Evolutionary conservation across 2,113 vertebrate genomes (phyloP), one percentile per base, ranked within the genome.

Genomic region (Ciconia maguari): DNA sequence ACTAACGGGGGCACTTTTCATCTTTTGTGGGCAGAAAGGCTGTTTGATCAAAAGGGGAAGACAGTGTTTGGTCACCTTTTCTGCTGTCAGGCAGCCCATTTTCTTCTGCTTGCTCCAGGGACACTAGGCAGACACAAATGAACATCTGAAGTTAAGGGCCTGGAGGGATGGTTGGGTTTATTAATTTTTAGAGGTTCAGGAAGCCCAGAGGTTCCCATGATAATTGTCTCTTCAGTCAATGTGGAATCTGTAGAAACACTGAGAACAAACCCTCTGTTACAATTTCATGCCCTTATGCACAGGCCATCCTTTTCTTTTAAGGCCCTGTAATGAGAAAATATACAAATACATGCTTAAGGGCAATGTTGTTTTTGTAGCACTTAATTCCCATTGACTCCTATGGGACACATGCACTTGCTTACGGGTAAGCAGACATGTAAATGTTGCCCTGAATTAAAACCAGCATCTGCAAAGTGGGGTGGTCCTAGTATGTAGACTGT

Each of bases 291-390:
- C 57, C 49, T 22, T 14, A 0, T 61, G 70, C 81, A 42, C 84
- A 90, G 27, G 5, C 34, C 29, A 8, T 77, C 18, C 58, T 58
- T 51, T 55, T 9, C 51, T 64, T 49, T 51, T 5, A 30, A 42
- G 81, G 44, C 44, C 29, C 70, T 13, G 14, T 55, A 22, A 36
- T 34, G 9, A 13, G 81, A 13, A 65, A 91, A 87, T 3, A 87
- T 3, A 25, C 0, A 1, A 9, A 8, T 25, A 15, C 30, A 2
- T 2, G 51, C 46, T 64, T 9, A 46, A 30, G 77, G 87, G 74
- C 81, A 41, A 26, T 2, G 24, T 26, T 84, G 70, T 42, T 75
- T 62, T 34, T 34, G 78, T 55, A 25, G 30, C 44, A 15, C 30
- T 87, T 41, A 17, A 60, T 69, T 91, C 82, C 75, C 17, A 2